Conservation (phyloP, 2,797 vertebrate species). For the Falco concolor region DNA sequence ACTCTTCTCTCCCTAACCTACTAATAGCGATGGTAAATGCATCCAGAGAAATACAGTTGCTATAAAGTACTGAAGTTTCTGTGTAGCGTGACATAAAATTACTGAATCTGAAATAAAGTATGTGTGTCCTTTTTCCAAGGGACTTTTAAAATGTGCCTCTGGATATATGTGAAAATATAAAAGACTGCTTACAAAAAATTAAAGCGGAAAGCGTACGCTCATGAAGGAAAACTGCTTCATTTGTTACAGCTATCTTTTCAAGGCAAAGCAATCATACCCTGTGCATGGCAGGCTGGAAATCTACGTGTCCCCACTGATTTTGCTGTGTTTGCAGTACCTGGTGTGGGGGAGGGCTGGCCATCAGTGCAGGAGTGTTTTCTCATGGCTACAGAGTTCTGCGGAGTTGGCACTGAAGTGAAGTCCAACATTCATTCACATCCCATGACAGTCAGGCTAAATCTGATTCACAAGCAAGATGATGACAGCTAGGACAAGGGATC, state of each 20-base stretch:
- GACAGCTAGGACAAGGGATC: conserved; percentile 7
- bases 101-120: conserved; percentile 28
- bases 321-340: background rate
- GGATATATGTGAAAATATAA: conserved; percentile 34
- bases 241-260: conserved; percentile 23
- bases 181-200: background rate
- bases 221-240: background rate
- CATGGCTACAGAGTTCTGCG: background rate
- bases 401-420: background rate
- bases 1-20: conserved; percentile 4
- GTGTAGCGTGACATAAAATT: conserved; percentile 9
- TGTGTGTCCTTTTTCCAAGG: conserved; percentile 42
- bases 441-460: background rate
- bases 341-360: background rate
- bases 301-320: background rate
- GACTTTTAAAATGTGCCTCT: conserved; percentile 27
- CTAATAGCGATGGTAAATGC: conserved; percentile 18
- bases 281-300: background rate
- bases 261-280: background rate
- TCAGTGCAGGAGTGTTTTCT: background rate
- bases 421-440: background rate
- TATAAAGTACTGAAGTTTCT: conserved; percentile 38
- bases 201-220: background rate
- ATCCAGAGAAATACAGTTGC: conserved; percentile 3
- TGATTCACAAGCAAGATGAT: background rate